Conservation (phyloP, 1,140 invertebrate species). For the Zaprionus ghesquierei region DNA sequence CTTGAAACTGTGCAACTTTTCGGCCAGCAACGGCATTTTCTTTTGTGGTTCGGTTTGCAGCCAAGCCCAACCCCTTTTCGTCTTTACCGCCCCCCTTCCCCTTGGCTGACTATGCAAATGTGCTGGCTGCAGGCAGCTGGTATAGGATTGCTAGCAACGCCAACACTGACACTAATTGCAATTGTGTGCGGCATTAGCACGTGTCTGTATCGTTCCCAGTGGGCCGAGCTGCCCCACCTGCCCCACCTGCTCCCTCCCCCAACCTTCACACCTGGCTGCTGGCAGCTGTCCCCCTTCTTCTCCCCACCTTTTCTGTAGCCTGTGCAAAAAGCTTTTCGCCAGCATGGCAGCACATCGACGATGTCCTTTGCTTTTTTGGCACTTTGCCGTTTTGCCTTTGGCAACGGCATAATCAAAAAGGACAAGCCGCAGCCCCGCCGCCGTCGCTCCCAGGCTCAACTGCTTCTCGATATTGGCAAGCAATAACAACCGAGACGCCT, state of each 20-base stretch:
- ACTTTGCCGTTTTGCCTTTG: conserved; percentile 50
- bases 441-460: conserved; percentile 9
- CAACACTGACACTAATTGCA: conserved; percentile 77
- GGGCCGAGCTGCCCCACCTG: neutral
- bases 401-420: conserved; percentile 71
- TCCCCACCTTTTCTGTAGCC: neutral
- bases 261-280: neutral
- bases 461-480: conserved; percentile 65
- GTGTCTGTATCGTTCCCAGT: conserved; percentile 43
- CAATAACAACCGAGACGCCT: conserved; percentile 52
- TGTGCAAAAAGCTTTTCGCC: conserved; percentile 62
- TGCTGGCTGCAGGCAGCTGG: conserved; percentile 38
- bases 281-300: neutral
- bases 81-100: neutral
- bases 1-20: conserved; percentile 20
- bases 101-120: conserved; percentile 71
- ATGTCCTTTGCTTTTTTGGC: conserved; percentile 38
- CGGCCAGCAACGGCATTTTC: conserved; percentile 16
- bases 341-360: conserved; percentile 4
- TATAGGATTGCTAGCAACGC: conserved; percentile 40
- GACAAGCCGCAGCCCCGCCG: conserved; percentile 52
- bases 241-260: neutral
- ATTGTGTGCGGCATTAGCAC: conserved; percentile 75
- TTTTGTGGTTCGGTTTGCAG: conserved; percentile 21
- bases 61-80: neutral